These are phyloP conservation scores for Euplexia lucipara DNA, from an alignment of 2,888 invertebrate genomes.

Conservation along the genomic window DNA sequence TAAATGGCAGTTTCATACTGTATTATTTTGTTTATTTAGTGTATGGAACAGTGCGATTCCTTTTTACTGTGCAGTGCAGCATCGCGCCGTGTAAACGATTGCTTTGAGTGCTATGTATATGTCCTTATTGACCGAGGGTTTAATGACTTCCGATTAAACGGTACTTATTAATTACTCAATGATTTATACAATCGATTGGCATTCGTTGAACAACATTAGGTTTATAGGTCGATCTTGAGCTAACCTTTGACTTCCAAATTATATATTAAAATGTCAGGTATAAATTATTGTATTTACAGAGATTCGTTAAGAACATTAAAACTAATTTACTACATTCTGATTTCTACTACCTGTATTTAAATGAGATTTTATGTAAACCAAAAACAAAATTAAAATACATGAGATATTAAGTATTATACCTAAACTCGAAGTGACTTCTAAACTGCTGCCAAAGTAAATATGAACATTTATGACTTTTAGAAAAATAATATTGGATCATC, in stretches of 20 bases:
- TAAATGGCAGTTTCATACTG: too few species aligned
- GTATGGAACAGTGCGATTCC: too few species aligned
- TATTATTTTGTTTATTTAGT: too few species aligned
- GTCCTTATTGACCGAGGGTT: slow-evolving; percentile 1
- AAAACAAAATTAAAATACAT: slow-evolving; percentile 18
- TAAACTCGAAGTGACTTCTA: slow-evolving; percentile 7
- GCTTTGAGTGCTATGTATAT: too few species aligned
- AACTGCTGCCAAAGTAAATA: slow-evolving; percentile 44
- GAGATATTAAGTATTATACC: slow-evolving; percentile 30
- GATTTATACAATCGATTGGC: slow-evolving; percentile 13
- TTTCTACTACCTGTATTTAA: slow-evolving; percentile 45
- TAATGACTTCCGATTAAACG: slow-evolving; percentile 3
- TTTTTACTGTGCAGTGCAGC: too few species aligned
- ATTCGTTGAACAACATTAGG: neutral
- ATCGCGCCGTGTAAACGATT: too few species aligned
- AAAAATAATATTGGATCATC: slow-evolving; percentile 6
- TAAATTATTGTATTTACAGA: slow-evolving; percentile 61
- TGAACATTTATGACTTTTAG: slow-evolving; percentile 13
- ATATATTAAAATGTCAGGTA: slow-evolving; percentile 26
- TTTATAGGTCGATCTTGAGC: slow-evolving; percentile 17
- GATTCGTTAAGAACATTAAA: slow-evolving; percentile 58
- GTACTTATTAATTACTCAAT: slow-evolving; percentile 35
- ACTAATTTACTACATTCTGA: slow-evolving; percentile 30
- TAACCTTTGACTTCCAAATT: slow-evolving; percentile 27
- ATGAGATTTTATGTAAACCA: slow-evolving; percentile 57